Conservation (phyloP, 2,797 vertebrate species). For the Tachyglossus aculeatus region DNA sequence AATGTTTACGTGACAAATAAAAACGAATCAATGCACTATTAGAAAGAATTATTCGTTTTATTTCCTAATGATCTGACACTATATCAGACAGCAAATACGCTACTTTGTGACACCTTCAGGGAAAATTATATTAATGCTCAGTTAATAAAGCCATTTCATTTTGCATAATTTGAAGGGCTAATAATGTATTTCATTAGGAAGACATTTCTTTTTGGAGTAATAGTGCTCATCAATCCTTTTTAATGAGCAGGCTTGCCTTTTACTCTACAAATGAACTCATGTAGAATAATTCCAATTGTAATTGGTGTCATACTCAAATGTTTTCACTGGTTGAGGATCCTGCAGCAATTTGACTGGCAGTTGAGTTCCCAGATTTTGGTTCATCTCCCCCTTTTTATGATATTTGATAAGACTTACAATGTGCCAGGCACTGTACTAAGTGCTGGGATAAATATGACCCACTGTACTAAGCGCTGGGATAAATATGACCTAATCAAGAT, state of each 20-base stretch:
- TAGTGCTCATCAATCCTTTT: slow-evolving; percentile 31
- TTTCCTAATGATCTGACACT: slow-evolving; percentile 25
- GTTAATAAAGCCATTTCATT: slow-evolving; percentile 60
- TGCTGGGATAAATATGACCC: too few relatives aligned
- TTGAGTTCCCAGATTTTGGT: too few relatives aligned
- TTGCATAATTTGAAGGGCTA: slow-evolving; percentile 40
- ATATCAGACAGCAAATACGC: slow-evolving; percentile 9
- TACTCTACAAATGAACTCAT: not conserved
- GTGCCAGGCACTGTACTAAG: too few relatives aligned
- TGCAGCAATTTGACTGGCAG: not conserved
- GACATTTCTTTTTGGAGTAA: slow-evolving; percentile 39
- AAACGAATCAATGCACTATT: too few relatives aligned
- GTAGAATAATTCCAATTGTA: slow-evolving; percentile 27
- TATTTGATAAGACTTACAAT: too few relatives aligned
- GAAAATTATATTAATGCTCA: slow-evolving; percentile 33
- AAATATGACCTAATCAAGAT: too few relatives aligned
- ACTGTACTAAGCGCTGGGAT: too few relatives aligned
- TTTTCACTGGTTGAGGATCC: not conserved
- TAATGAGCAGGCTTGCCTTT: slow-evolving; percentile 34
- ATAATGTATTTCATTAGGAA: slow-evolving; percentile 47
- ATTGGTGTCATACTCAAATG: slow-evolving; percentile 19
- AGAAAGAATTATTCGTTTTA: slow-evolving; percentile 15
- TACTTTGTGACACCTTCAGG: slow-evolving; percentile 37
- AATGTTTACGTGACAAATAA: not conserved
- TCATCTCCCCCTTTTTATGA: too few relatives aligned